Evolutionary conservation across 2,888 invertebrate species (phyloP), one percentile per base, ranked within the genome.

Genomic region (Biston stratarius): DNA sequence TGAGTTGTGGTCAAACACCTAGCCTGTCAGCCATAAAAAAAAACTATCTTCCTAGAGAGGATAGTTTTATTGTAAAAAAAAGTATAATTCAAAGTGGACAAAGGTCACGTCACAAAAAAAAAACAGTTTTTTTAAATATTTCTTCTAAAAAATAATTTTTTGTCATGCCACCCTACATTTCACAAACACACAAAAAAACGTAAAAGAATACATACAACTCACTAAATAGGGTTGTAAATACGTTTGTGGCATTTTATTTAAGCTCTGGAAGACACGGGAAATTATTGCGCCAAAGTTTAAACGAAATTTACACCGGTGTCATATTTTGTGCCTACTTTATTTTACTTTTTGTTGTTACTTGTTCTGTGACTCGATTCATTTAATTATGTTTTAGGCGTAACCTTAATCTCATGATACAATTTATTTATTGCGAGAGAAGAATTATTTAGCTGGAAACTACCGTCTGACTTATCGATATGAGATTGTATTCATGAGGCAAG

Each of bases 241-340:
- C 36, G 63, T 69, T 59, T 59, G 51, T 64, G 61, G 58, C 61
- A 48, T 70, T 69, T 58, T 52, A 61, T 48, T 58, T 56, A 49
- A 71, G 42, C 59, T 61, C 33, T 66, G 66, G 57, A 66, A 65
- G 64, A 57, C 48, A 59, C 67, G 72, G 65, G 69, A 77, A 76
- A 80, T 77, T 80, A 78, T 79, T 71, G 75, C 75, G 74, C 44
- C 67, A 80, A 84, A 84, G 78, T 86, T 86, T 67, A 79, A 86
- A 84, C 77, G 69, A 79, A 84, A 84, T 86, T n/a, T 86, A 84
- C 77, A 72, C 52, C 57, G 76, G 68, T 74, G 69, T 71, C 77
- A 77, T 79, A 82, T 83, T 87, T 82, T 80, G 75, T 78, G 70
- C 59, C 64, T 68, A 77, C 70, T 77, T 81, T 74, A 72, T 80